Base-by-base conservation (phyloP, 1,140 invertebrate species). In the Phymorhynchus buccinoides region DNA sequence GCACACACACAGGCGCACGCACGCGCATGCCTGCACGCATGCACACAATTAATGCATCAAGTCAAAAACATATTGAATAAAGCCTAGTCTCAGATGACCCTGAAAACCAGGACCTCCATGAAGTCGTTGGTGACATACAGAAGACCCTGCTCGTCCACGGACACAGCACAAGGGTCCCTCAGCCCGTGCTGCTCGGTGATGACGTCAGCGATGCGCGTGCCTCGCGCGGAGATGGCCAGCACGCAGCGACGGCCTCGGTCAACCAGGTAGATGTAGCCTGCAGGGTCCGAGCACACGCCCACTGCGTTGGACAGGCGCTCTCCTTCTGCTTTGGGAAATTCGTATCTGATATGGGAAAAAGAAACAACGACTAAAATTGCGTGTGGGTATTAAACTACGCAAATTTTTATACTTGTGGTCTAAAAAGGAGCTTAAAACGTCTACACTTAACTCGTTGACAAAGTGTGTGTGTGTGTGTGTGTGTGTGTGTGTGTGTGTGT, bases 61-160 rank as follows among this genome's bases (percentile, higher is more conserved):
- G 9, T 12, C 48, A 52, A 7, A 52, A 7, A 52, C 48, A 52
- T 22, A 52, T 22, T 12, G 9, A 52, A 7, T 12, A 7, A 52
- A 7, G 22, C 48, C 7, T 22, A 18, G 9, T 18, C n/a, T 52
- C 77, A 79, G 44, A 27, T 27, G 27, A 79, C 77, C 41, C n/a
- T 79, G 44, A 84, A 84, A 12, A 84, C 75, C 14, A 84, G 35
- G 18, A 84, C 30, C 73, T 84, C 83, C 73, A 52, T 56, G 83
- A 84, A 84, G 48, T 84, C 75, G 41, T 84, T 84, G 32, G 83
- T 84, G 48, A 84, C 75, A 48, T 84, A 84, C 16, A 84, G 16
- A 2, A 52, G 30, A 12, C 75, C 83, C 27, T 84, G 37, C 22
- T 84, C 22, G 35, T 84, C 83, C 3, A 84, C 16, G 32, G 73